Evolutionary conservation across 2,888 invertebrate genomes (phyloP).

Genomic region (Strigamia transsilvanica): DNA sequence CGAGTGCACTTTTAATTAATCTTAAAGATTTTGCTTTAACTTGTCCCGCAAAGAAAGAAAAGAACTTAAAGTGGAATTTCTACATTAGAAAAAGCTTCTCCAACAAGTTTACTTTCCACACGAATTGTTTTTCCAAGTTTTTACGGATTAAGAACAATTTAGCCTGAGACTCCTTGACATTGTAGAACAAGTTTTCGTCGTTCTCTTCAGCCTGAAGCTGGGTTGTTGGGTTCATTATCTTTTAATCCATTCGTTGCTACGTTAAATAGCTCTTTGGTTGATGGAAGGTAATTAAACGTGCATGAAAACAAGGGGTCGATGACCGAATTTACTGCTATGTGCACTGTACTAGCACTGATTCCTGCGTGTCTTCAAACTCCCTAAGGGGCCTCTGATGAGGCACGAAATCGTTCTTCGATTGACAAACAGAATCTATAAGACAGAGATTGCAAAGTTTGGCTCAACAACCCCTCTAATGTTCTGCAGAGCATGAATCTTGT

Average conservation of each 20-base stretch:
- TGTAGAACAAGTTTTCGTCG: background rate
- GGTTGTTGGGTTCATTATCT: slow-evolving; percentile 39
- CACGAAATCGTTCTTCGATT: slow-evolving; percentile 39
- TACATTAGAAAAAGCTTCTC: background rate
- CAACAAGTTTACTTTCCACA: background rate
- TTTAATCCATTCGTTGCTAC: slow-evolving; percentile 23
- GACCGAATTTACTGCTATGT: slow-evolving; percentile 4
- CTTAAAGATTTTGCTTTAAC: background rate
- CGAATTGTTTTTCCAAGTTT: background rate
- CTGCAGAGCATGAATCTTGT: background rate
- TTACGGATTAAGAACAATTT: background rate
- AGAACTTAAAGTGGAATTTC: background rate
- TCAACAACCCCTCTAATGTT: background rate
- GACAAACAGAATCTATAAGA: slow-evolving; percentile 31
- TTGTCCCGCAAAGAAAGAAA: background rate
- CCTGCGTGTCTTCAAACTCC: background rate
- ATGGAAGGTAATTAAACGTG: slow-evolving; percentile 39
- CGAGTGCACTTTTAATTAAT: slow-evolving; percentile 28
- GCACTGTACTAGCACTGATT: slow-evolving; percentile 39
- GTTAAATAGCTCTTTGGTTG: slow-evolving; percentile 42
- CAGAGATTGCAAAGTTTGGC: background rate
- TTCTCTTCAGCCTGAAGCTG: background rate
- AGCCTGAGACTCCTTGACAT: background rate
- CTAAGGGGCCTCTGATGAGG: background rate
- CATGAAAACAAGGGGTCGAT: slow-evolving; percentile 36